Percentiles rank a stretch among this genome's conserved stretches.
Conservation (phyloP, 2,888 invertebrate genomes). For the Drosophila lacicola region DNA sequence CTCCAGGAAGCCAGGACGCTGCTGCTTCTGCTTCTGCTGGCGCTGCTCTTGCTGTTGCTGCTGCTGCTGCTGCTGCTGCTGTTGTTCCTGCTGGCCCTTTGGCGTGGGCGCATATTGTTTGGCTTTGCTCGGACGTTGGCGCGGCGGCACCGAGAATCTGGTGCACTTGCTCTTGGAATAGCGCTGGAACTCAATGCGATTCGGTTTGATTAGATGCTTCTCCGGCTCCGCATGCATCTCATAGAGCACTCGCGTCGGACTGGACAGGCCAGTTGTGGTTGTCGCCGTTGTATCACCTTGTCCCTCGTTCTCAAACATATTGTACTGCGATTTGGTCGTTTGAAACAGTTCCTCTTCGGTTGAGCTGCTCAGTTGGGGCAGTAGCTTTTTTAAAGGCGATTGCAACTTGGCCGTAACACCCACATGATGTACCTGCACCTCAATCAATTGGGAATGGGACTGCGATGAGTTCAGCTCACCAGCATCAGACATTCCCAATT, state of each 20-base stretch:
- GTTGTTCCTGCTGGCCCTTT: constrained; percentile 10
- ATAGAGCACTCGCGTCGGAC: constrained; percentile 71
- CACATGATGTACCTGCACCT: constrained; percentile 81
- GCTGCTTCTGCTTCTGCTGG: constrained; percentile 17
- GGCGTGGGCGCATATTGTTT: constrained; percentile 14
- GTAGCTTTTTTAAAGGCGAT: constrained; percentile 76
- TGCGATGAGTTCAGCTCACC: constrained; percentile 59
- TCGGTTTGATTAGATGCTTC: constrained; percentile 61
- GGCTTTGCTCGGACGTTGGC: constrained; percentile 27
- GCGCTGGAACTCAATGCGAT: constrained; percentile 82
- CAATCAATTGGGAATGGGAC: constrained; percentile 78
- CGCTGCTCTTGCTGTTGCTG: constrained; percentile 11
- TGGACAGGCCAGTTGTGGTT: constrained; percentile 28
- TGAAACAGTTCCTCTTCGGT: constrained; percentile 77
- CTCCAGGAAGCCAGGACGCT: constrained; percentile 47
- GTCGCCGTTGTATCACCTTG: constrained; percentile 40
- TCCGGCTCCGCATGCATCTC: constrained; percentile 76
- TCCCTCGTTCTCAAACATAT: constrained; percentile 60
- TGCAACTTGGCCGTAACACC: constrained; percentile 83
- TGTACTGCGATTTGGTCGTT: constrained; percentile 61
- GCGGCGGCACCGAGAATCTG: constrained; percentile 30
- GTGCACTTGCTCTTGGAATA: constrained; percentile 55
- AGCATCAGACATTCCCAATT: constrained; percentile 74
- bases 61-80: constrained; percentile 17
- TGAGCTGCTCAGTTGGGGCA: constrained; percentile 75